phyloP scores from a whole-genome alignment of 2,797 vertebrate genomes.

The Muscicapa striata region DNA sequence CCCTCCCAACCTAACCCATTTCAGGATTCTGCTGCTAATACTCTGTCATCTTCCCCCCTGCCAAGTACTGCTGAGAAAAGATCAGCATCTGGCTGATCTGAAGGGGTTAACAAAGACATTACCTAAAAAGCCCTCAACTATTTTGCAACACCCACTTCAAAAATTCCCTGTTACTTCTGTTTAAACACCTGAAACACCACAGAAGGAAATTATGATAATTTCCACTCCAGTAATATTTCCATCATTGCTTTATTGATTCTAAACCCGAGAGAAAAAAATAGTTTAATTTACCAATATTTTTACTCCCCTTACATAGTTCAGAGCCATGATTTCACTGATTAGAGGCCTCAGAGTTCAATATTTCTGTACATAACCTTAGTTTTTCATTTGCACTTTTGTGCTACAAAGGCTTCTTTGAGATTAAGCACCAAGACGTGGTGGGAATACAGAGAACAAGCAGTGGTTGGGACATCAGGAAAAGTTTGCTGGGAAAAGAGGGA shows the following conservation, averaged over 20 bases:
- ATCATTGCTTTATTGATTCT: slow-evolving; percentile 35
- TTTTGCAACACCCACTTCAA: background rate
- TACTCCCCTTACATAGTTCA: background rate
- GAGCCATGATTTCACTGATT: background rate
- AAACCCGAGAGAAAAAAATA: background rate
- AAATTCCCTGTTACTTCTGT: background rate
- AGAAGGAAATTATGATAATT: background rate
- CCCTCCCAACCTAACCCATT: background rate
- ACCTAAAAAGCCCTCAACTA: background rate
- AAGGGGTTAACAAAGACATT: background rate
- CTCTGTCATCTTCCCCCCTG: background rate
- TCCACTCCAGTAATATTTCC: background rate
- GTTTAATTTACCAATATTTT: background rate
- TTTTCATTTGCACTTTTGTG: background rate
- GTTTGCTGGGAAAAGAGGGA: background rate
- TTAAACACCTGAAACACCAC: background rate
- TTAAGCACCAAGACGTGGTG: background rate
- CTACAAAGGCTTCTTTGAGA: background rate
- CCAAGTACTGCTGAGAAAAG: background rate
- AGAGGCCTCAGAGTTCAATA: background rate
- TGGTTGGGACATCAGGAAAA: background rate
- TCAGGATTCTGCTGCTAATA: too few relatives aligned
- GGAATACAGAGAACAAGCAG: background rate
- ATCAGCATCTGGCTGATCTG: background rate
- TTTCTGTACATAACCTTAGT: background rate